Base-by-base conservation (phyloP, 2,888 invertebrate genomes). In the Tortricodes alternella region DNA sequence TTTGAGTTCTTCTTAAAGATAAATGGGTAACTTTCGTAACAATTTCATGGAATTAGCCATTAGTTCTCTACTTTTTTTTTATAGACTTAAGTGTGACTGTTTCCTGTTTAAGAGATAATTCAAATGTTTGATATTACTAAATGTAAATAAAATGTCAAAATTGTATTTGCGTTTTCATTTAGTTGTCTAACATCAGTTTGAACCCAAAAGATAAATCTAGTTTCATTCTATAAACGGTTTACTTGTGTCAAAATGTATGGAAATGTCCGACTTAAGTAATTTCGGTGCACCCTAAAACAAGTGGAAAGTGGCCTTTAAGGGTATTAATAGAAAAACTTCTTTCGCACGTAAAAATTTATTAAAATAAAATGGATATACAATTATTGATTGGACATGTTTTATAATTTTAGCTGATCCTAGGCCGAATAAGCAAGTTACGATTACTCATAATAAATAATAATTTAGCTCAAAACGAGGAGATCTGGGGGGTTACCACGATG, bases 31-130 rank as follows among this genome's bases (percentile, higher is more conserved):
- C n/a, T n/a, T n/a, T n/a, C n/a, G n/a, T n/a, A n/a, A n/a, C n/a
- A n/a, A n/a, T n/a, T n/a, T n/a, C n/a, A n/a, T n/a, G n/a, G n/a
- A n/a, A n/a, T n/a, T n/a, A n/a, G n/a, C n/a, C n/a, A n/a, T n/a
- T n/a, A n/a, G n/a, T 27, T n/a, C 27, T 27, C 5, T 9, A 11
- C 9, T 3, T 19, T 49, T 37, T 24, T 38, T 46, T 4, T 13
- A 43, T 3, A 50, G 50, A 37, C 21, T 11, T 56, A 56, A 56
- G 43, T 49, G 50, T 38, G 50, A 56, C 49, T 56, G 56, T 55
- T 50, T 49, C 50, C 23, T 29, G 18, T 44, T 7, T 50, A 50
- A 56, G 56, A 43, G 13, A 50, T 56, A 44, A 55, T 15, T 34
- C 19, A 46, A 8, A 13, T 39, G 39, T 53, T 46, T 46, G 50